These are phyloP conservation scores for Salvelinus fontinalis DNA, from an alignment of 2,113 vertebrate species.

Conservation along the genomic window DNA sequence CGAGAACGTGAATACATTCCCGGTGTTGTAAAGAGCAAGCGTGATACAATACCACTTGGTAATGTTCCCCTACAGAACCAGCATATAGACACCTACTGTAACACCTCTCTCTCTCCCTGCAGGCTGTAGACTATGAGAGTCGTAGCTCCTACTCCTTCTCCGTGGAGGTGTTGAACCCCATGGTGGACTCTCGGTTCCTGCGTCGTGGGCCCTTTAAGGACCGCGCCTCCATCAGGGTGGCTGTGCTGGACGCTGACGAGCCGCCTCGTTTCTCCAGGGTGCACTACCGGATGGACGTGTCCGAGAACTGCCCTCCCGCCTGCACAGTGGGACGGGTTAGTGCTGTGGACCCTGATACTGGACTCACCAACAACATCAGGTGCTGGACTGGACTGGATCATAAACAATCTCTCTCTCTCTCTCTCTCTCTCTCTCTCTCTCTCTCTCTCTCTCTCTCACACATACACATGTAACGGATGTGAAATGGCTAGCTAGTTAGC, in stretches of 20 bases:
- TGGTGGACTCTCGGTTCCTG: conserved; percentile 85
- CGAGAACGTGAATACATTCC: no score
- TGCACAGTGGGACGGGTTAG: conserved; percentile 79
- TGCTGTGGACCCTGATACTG: conserved; percentile 83
- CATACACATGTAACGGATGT: no score
- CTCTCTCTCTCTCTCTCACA: no score
- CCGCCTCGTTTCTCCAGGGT: conserved; percentile 81
- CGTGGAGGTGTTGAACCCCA: conserved; percentile 87
- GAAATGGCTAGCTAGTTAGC: no score
- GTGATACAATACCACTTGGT: no score
- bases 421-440: no score
- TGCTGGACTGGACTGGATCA: conserved; percentile 40
- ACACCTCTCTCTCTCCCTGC: background rate
- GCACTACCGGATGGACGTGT: conserved; percentile 81
- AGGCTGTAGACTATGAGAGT: conserved; percentile 87
- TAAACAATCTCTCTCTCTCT: no score
- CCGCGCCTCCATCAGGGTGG: conserved; percentile 79
- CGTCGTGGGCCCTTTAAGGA: conserved; percentile 87
- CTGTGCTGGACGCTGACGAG: conserved; percentile 85
- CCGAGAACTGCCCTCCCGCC: conserved; percentile 81
- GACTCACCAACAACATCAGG: conserved; percentile 84
- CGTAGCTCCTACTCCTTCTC: conserved; percentile 84
- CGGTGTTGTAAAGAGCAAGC: no score
- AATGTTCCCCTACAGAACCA: background rate
- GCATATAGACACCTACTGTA: background rate